Evolutionary conservation across 2,113 vertebrate species (phyloP).

Genomic region (Colistium nudipinnis): DNA sequence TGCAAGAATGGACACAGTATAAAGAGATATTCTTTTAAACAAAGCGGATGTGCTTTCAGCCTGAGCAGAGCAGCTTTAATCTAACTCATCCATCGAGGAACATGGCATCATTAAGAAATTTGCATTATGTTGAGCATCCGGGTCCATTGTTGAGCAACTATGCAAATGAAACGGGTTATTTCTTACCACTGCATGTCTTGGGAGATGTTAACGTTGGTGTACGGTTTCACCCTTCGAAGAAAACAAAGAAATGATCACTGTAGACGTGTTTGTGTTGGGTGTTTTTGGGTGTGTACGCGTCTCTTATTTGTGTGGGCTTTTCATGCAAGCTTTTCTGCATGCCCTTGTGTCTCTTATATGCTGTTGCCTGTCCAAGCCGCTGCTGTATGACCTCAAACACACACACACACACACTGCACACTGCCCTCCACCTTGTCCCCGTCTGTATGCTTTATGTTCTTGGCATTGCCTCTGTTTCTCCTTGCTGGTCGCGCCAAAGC

Average conservation of each 20-base stretch:
- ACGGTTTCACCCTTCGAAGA: conserved; percentile 60
- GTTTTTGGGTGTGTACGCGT: not conserved
- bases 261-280: conserved; percentile 27
- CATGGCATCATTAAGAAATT: conserved; percentile 55
- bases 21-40: conserved; percentile 21
- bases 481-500: conserved; percentile 82
- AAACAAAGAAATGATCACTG: conserved; percentile 57
- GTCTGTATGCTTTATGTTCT: conserved; percentile 73
- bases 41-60: conserved; percentile 27
- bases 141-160: conserved; percentile 72
- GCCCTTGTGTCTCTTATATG: not conserved
- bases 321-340: not conserved
- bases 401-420: conserved; percentile 21
- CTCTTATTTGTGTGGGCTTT: not conserved
- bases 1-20: conserved; percentile 3
- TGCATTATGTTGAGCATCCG: conserved; percentile 48
- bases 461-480: conserved; percentile 75
- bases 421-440: conserved; percentile 49
- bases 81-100: conserved; percentile 29
- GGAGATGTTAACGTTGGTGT: conserved; percentile 67
- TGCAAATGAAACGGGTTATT: conserved; percentile 61
- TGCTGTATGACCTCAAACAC: conserved; percentile 1
- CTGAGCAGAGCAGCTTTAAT: conserved; percentile 45
- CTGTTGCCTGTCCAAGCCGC: not conserved
- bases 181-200: conserved; percentile 74